Evolutionary conservation across 2,797 vertebrate genomes (phyloP), one percentile per base, ranked within the genome.

Genomic region (Fundulus diaphanus): DNA sequence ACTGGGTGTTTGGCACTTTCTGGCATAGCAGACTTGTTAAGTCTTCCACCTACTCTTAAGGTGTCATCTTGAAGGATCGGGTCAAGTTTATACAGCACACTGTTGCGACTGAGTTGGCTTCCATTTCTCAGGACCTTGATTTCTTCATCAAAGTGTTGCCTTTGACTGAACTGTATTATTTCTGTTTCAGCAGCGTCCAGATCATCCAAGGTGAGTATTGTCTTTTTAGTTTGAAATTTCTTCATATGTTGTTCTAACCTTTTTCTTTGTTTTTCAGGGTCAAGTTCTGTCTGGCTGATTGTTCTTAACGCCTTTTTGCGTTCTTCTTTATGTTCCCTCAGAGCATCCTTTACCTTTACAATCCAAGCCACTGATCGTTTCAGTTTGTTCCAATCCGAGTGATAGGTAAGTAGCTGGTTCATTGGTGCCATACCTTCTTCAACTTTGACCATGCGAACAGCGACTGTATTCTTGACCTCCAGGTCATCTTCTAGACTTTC

Each of bases 311-410:
- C n/a, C n/a, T n/a, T n/a, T 22, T 24, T 70, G 3, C 68, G 8
- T 70, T 70, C 48, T 4, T 70, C 68, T 35, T 37, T 70, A 2
- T 3, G 48, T 22, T 70, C 1, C 48, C 11, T 9, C 31, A 70
- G 12, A 52, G 69, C 6, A 2, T 70, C 13, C 49, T 70, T 70
- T n/a, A 27, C 48, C 5, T 40, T 54, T 27, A 54, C 11, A 54
- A 70, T 70, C 68, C 67, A 70, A 3, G 49, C 68, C 4, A 70
- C 68, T 15, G 68, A n/a, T 37, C 49, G 11, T 40, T 54, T 70
- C 24, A 70, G 33, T 52, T 37, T 54, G 22, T 54, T 0, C 49
- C 68, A 70, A 16, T 40, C 33, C 1, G 68, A 70, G 48, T 70
- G 13, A 7, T 70, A 52, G 48, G 0, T 35, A 13, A 70, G 7